Base-by-base conservation (phyloP, 1,140 invertebrate species). In the Artemia franciscana region DNA sequence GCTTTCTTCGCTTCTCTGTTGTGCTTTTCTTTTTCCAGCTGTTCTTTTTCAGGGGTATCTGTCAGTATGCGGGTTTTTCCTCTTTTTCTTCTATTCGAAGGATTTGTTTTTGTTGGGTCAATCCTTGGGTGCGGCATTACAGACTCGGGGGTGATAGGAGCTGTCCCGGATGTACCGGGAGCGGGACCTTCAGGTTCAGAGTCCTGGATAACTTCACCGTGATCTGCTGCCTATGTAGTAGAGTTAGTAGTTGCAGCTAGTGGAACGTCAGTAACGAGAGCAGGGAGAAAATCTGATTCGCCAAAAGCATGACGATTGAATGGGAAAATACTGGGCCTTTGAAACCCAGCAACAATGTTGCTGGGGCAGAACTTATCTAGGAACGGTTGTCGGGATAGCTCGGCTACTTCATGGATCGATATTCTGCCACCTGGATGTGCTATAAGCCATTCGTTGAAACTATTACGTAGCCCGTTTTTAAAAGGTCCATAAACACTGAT, bases 401-500 rank as follows among this genome's bases (percentile, higher is more conserved):
- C 26, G 7, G 63, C 64, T 39, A 69, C 60, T 26, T 71, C 59
- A 61, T 62, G 64, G 26, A 66, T 67, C 26, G 65, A 67, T 24
- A 69, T 60, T 24, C 59, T 26, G 59, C 64, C 64, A 4, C 65
- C 64, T 26, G 66, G 63, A 63, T 71, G 67, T 9, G 59, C 62
- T 25, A 62, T 60, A 9, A 71, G 63, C 70, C 64, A 69, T 4
- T 59, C 25, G 65, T 68, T 63, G 7, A 62, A 57, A 28, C 28
- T 70, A 62, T 70, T 67, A 63, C 70, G 69, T 60, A 72, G 76
- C 23, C 70, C 67, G 5, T 26, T 68, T 28, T 69, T 71, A 12
- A 72, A 59, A n/a, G 69, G 67, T 26, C 62, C 63, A 62, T 67
- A 71, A 59, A 73, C 65, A 60, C 57, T 61, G 66, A 67, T 62